phyloP scores from a whole-genome alignment of 2,113 vertebrate genomes.

The Nerophis lumbriciformis region DNA sequence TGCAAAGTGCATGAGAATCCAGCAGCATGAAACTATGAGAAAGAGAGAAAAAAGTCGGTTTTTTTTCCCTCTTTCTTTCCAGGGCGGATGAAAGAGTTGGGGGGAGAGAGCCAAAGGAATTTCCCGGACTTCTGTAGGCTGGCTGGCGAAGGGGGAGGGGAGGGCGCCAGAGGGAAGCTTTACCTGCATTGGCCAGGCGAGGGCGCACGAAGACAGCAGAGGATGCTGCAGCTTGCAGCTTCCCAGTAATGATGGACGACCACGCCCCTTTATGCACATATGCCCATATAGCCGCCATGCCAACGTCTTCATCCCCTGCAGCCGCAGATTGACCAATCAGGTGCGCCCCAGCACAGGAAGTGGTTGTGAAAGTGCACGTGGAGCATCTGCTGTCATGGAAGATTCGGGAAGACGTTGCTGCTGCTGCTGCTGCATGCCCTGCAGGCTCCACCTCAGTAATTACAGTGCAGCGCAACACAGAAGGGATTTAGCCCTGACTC shows the following conservation, averaged over 20 bases:
- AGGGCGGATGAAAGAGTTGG: constrained; percentile 47
- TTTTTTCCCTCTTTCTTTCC: constrained; percentile 9
- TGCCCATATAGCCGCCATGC: constrained; percentile 13
- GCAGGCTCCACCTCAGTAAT: too few species aligned
- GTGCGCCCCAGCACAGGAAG: too few species aligned
- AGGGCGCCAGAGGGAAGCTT: constrained; percentile 11
- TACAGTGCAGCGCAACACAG: too few species aligned
- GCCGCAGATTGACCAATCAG: not conserved
- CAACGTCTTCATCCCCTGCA: not conserved
- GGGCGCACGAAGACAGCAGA: constrained; percentile 77
- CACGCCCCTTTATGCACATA: constrained; percentile 1
- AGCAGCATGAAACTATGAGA: not conserved
- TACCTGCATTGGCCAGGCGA: constrained; percentile 67
- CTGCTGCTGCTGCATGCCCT: too few species aligned
- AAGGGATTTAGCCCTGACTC: too few species aligned
- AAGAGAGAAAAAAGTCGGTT: not conserved
- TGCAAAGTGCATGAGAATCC: too few species aligned
- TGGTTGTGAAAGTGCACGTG: too few species aligned
- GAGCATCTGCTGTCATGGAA: too few species aligned
- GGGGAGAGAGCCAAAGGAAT: constrained; percentile 58
- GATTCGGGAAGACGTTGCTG: too few species aligned
- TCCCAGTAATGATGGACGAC: not conserved
- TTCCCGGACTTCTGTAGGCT: constrained; percentile 42
- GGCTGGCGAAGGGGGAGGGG: constrained; percentile 22
- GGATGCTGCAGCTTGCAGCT: constrained; percentile 25